A percentile compares a stretch with the other conserved stretches of the same genome.
These are phyloP conservation scores for Sarcophaga peregrina DNA, from an alignment of 1,140 invertebrate genomes.

Conservation along the genomic window DNA sequence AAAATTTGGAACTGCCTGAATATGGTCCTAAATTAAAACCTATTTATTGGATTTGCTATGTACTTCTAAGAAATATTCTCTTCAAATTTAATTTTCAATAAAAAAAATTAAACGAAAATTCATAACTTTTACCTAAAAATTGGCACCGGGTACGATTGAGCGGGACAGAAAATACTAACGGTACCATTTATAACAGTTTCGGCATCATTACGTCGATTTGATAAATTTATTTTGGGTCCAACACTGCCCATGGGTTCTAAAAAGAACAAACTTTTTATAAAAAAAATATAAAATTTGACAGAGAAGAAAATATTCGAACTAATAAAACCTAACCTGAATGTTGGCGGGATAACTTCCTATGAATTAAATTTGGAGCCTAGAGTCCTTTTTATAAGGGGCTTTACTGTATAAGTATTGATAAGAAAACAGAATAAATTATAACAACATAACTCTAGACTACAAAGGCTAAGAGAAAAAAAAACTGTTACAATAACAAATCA, in stretches of 20 bases:
- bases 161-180: constrained; percentile 71
- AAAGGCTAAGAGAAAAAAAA: no score
- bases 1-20: constrained; percentile 45
- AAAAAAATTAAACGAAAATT: no score
- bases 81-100: no score
- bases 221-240: constrained; percentile 71
- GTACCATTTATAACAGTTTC: constrained; percentile 51
- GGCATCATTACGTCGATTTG: constrained; percentile 50
- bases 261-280: neutral
- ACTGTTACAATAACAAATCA: no score
- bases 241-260: constrained; percentile 76
- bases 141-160: constrained; percentile 76
- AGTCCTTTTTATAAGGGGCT: no score
- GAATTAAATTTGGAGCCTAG: neutral
- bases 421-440: no score
- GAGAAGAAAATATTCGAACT: neutral
- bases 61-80: no score
- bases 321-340: neutral
- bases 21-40: no score
- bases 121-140: constrained; percentile 71
- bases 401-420: no score
- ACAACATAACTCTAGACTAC: no score
- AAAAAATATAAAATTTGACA: neutral
- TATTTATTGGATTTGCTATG: no score
- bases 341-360: neutral